phyloP scores from a whole-genome alignment of 2,888 invertebrate genomes.

The Dioctria rufipes region DNA sequence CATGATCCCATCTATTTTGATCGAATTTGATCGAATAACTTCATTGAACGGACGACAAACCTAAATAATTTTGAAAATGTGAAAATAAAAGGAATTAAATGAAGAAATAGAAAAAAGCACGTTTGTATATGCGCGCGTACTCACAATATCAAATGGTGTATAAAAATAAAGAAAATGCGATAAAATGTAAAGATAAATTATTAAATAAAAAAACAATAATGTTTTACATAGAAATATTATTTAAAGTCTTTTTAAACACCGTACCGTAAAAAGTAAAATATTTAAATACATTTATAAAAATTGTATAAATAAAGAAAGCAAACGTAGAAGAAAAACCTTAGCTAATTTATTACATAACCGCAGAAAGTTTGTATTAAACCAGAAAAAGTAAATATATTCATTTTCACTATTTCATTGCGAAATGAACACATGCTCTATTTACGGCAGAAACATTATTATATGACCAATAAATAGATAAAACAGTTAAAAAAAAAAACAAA shows the following conservation, averaged over 20 bases:
- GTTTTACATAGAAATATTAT: conserved; percentile 15
- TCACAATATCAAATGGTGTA: conserved; percentile 31
- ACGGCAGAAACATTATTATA: not conserved
- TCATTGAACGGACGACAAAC: too few species aligned
- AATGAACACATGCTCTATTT: not conserved
- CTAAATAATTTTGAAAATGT: not conserved
- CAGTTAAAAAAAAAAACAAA: not conserved
- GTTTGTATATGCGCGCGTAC: conserved; percentile 38
- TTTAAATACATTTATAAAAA: conserved; percentile 40
- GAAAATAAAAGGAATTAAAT: not conserved
- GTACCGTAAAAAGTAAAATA: conserved; percentile 26
- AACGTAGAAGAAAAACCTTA: conserved; percentile 33
- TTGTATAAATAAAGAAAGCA: conserved; percentile 12
- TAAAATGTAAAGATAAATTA: conserved; percentile 25
- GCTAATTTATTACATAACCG: conserved; percentile 40
- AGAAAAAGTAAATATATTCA: not conserved
- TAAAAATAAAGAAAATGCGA: not conserved
- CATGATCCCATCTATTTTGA: too few species aligned
- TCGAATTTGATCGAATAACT: too few species aligned
- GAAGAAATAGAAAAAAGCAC: conserved; percentile 23
- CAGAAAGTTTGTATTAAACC: conserved; percentile 26
- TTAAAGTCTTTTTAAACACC: conserved; percentile 28
- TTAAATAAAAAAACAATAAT: conserved; percentile 9
- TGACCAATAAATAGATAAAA: not conserved
- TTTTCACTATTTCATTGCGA: not conserved